Evolutionary conservation across 1,140 invertebrate species (phyloP).

Genomic region (Camponotus pennsylvanicus): DNA sequence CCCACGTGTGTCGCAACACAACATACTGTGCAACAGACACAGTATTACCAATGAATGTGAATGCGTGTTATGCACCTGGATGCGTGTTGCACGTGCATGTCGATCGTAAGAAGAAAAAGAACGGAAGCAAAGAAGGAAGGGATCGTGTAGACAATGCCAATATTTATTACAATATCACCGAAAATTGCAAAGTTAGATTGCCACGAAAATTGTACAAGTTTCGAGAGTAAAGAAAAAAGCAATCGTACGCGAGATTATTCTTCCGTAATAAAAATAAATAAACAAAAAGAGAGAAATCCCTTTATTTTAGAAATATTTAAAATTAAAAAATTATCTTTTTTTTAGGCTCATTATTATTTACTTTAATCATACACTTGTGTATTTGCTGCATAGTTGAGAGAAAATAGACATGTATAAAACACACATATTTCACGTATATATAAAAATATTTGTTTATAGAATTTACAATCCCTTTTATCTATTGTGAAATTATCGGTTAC

Average conservation of each 20-base stretch:
- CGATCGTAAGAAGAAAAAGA: conserved; percentile 16
- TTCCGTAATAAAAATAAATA: neutral
- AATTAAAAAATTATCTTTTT: too few relatives aligned
- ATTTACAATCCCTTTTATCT: too few relatives aligned
- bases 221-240: neutral
- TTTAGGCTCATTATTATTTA: too few relatives aligned
- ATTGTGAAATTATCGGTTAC: neutral
- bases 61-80: conserved; percentile 13
- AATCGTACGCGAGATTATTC: neutral
- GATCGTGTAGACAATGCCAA: conserved; percentile 23
- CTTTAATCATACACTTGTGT: too few relatives aligned
- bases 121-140: neutral
- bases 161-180: conserved; percentile 64
- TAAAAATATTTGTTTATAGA: too few relatives aligned
- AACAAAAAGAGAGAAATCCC: neutral
- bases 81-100: conserved; percentile 14
- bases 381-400: too few relatives aligned
- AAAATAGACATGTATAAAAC: too few relatives aligned
- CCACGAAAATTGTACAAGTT: conserved; percentile 5
- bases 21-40: neutral
- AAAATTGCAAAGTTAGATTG: conserved; percentile 55
- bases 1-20: conserved; percentile 14
- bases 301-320: neutral
- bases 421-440: too few relatives aligned
- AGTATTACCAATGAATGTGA: neutral